Conservation (phyloP, 2,113 vertebrate genomes). For the Monopterus albus region DNA sequence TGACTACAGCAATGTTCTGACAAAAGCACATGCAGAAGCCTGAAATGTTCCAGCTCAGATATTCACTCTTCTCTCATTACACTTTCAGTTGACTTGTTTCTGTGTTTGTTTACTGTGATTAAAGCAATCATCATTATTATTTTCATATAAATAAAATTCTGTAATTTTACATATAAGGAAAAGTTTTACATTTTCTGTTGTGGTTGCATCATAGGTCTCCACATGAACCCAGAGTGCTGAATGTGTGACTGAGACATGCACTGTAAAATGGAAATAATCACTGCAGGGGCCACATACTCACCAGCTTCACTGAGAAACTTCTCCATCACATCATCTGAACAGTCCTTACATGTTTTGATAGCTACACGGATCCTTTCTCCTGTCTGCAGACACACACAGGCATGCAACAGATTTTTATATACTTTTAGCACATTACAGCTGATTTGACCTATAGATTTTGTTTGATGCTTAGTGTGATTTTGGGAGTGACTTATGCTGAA, state of each 20-base stretch:
- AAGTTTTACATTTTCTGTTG: not conserved
- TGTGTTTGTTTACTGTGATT: not conserved
- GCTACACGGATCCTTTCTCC: slow-evolving; percentile 87
- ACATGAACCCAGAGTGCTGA: too few relatives aligned
- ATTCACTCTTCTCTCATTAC: not conserved
- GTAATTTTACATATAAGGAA: too few relatives aligned
- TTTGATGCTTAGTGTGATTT: not conserved
- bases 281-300: slow-evolving; percentile 60
- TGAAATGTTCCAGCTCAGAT: not conserved
- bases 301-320: slow-evolving; percentile 96
- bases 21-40: not conserved
- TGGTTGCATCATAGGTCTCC: not conserved
- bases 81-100: not conserved
- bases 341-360: slow-evolving; percentile 95
- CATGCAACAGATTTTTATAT: too few relatives aligned
- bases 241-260: not conserved
- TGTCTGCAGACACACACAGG: slow-evolving; percentile 72
- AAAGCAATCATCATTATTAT: too few relatives aligned
- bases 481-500: not conserved
- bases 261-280: slow-evolving; percentile 14
- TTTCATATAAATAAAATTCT: too few relatives aligned
- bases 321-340: slow-evolving; percentile 88
- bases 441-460: too few relatives aligned
- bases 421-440: too few relatives aligned
- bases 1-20: not conserved